Conservation (phyloP, 2,113 vertebrate species). For the Carlito syrichta region DNA sequence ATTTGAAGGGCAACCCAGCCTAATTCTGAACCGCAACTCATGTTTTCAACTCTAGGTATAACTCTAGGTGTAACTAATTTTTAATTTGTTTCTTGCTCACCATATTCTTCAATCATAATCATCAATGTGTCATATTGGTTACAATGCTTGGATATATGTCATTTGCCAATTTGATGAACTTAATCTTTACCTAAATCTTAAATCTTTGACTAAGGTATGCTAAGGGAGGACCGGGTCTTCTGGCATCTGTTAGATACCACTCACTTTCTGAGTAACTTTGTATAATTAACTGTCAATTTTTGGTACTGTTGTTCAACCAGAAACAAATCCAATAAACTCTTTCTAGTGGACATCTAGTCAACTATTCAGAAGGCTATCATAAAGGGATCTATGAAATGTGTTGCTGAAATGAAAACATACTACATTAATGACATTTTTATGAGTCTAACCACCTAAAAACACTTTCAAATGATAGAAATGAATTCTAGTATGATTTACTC, state of each 20-base stretch:
- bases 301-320: not conserved
- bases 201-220: not conserved
- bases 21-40: not conserved
- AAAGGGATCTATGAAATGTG: not conserved
- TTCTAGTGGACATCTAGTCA: not conserved
- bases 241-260: slow-evolving; percentile 7
- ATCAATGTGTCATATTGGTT: not conserved
- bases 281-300: not conserved
- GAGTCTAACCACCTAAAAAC: not conserved
- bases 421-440: not conserved
- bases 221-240: not conserved
- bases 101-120: not conserved
- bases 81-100: not conserved
- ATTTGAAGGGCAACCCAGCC: not conserved
- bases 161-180: not conserved
- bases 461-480: not conserved
- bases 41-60: not conserved
- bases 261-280: not conserved
- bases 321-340: not conserved
- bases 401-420: not conserved
- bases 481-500: not conserved
- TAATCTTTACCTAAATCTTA: not conserved
- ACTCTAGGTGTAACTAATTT: not conserved
- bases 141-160: not conserved
- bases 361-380: not conserved